phyloP scores from a whole-genome alignment of 30 jellyfish, hydroid and myxozoan genomes.

The Turritopsis rubra region DNA sequence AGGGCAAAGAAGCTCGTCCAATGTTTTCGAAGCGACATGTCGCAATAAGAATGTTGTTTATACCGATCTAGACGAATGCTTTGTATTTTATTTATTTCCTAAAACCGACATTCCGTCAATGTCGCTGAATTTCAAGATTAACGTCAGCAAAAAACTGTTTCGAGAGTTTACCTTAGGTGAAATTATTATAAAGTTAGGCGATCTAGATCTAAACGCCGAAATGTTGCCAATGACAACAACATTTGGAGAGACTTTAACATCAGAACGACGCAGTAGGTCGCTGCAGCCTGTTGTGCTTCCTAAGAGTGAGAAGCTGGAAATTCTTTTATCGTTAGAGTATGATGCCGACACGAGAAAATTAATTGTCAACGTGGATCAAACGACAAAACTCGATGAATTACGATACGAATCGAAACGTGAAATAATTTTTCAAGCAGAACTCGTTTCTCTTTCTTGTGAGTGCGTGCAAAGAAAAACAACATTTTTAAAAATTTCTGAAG shows the following conservation, averaged over 20 bases:
- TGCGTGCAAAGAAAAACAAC: constrained; percentile 95
- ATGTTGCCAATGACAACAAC: constrained; percentile 85
- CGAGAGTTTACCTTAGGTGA: constrained; percentile 82
- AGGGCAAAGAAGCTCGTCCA: constrained; percentile 63
- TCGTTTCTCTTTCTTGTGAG: constrained; percentile 84
- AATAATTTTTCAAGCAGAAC: constrained; percentile 86
- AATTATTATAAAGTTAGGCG: constrained; percentile 71
- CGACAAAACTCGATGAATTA: constrained; percentile 72
- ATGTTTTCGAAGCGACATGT: constrained; percentile 67
- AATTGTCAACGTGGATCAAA: constrained; percentile 73
- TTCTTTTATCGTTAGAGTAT: constrained; percentile 77
- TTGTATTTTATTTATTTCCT: constrained; percentile 82
- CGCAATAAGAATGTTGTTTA: constrained; percentile 42
- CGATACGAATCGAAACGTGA: constrained; percentile 80
- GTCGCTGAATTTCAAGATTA: constrained; percentile 74
- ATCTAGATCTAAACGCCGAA: constrained; percentile 73
- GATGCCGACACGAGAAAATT: constrained; percentile 62
- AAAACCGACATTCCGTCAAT: constrained; percentile 67
- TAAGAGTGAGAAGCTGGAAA: constrained; percentile 83
- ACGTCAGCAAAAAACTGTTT: constrained; percentile 60
- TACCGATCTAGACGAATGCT: constrained; percentile 80
- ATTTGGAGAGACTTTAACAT: constrained; percentile 52
- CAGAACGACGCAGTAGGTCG: constrained; percentile 35
- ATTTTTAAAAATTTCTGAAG: constrained; percentile 62
- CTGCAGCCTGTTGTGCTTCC: constrained; percentile 82